Base-by-base conservation (phyloP, 1,140 invertebrate genomes). In the Brachionus plicatilis region DNA sequence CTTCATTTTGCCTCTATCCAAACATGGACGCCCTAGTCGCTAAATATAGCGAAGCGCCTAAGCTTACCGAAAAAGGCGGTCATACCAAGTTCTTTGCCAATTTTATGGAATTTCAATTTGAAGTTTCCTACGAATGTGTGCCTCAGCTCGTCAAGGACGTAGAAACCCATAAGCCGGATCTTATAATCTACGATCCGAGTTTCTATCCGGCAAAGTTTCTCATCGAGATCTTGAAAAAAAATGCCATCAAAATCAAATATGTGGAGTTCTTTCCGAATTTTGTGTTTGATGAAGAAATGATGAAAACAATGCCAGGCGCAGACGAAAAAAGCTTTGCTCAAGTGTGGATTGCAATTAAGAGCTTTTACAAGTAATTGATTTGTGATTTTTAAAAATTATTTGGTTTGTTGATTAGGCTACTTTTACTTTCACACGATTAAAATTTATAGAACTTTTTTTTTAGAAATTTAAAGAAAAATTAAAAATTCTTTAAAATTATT, bases 201-300 rank as follows among this genome's bases (percentile, higher is more conserved):
- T 68, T 68, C 17, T 68, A n/a, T 68, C 66, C 66, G 66, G 66
- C 66, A 14, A 68, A 68, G 33, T 33, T 68, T 68, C 66, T 68
- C 1, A 68, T 68, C 3, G 66, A 68, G 24, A 68, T 68, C 5
- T 68, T 68, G 27, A 68, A 68, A 14, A 68, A 68, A 68, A 68
- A 68, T 0, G 5, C 4, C 27, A 68, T 41, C 29, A 1, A 29
- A 41, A 17, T 68, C 6, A 68, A 68, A 33, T 68, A 68, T 11
- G 66, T 68, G 0, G 66, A 68, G n/a, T 68, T 68, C 66, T 68
- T 68, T 68, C 66, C 66, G 1, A 68, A 68, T 33, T 68, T 68
- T 68, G 66, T 68, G 27, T 68, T 68, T 68, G 66, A 68, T 41
- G 27, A 68, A 41, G 66, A 68, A 68, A 68, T 68, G 66, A 68